These are phyloP conservation scores for Petaurus breviceps DNA, from an alignment of 2,113 vertebrate species.

Conservation along the genomic window DNA sequence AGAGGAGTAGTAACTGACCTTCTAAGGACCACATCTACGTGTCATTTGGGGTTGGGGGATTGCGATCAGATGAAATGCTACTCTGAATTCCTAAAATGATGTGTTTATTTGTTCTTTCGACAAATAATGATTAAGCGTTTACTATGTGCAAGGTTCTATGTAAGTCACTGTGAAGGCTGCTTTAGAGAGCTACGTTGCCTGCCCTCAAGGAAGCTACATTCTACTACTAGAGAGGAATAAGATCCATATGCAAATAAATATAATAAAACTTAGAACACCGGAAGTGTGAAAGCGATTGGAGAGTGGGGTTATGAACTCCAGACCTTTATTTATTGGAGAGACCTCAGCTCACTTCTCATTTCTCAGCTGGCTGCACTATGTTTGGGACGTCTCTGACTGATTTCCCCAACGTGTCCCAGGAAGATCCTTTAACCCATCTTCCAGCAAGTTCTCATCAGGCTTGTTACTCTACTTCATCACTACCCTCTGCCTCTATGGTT, in stretches of 20 bases:
- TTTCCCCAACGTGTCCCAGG: too few relatives aligned
- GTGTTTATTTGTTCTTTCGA: neutral
- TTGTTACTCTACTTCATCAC: neutral
- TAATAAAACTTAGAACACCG: neutral
- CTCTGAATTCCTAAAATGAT: too few relatives aligned
- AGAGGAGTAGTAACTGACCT: neutral
- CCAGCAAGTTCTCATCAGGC: too few relatives aligned
- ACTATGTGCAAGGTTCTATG: neutral
- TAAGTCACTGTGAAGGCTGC: neutral
- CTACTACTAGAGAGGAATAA: neutral
- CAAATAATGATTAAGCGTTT: neutral
- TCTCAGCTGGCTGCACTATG: too few relatives aligned
- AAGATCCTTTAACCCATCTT: too few relatives aligned
- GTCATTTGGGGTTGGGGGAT: neutral
- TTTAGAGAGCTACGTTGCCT: neutral
- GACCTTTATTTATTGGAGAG: too few relatives aligned
- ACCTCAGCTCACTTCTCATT: too few relatives aligned
- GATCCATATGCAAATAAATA: neutral
- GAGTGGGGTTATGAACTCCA: neutral
- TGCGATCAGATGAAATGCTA: too few relatives aligned
- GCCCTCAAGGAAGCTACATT: neutral
- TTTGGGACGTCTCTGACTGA: too few relatives aligned
- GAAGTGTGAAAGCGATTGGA: neutral
- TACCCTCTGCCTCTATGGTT: neutral
- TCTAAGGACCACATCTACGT: neutral